These are phyloP conservation scores for Laupala kohalensis DNA, from an alignment of 1,140 invertebrate species.

Conservation along the genomic window DNA sequence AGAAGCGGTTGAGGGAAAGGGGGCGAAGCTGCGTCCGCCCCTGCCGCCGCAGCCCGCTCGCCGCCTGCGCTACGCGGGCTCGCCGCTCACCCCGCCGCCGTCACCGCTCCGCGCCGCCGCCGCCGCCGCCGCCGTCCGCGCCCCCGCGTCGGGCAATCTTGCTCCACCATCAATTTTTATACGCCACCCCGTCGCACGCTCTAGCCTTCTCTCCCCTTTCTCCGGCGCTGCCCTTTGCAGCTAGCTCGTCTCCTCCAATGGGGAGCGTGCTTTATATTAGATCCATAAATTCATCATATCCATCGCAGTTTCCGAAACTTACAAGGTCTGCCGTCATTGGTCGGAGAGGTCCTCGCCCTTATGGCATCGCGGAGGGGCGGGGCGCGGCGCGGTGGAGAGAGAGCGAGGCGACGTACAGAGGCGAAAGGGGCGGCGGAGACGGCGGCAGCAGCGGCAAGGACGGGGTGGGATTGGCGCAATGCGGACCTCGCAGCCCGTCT, in stretches of 20 bases:
- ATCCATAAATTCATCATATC: constrained; percentile 43
- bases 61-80: too few species aligned
- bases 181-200: background rate
- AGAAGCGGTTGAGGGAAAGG: too few species aligned
- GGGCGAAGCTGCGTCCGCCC: too few species aligned
- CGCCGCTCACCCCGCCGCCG: background rate
- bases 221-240: background rate
- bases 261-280: constrained; percentile 33
- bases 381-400: too few species aligned
- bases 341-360: constrained; percentile 4
- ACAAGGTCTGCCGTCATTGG: constrained; percentile 14
- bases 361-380: background rate
- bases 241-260: constrained; percentile 11
- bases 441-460: constrained; percentile 4
- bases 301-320: constrained; percentile 20
- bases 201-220: constrained; percentile 1
- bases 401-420: background rate
- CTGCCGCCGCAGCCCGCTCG: too few species aligned
- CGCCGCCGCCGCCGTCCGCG: background rate
- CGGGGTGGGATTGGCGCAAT: constrained; percentile 27
- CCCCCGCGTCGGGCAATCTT: background rate
- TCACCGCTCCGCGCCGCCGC: background rate
- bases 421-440: background rate
- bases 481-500: constrained; percentile 25
- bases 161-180: constrained; percentile 11